These are phyloP conservation scores for Plebejus melissa DNA, from an alignment of 2,888 invertebrate genomes.

Conservation along the genomic window DNA sequence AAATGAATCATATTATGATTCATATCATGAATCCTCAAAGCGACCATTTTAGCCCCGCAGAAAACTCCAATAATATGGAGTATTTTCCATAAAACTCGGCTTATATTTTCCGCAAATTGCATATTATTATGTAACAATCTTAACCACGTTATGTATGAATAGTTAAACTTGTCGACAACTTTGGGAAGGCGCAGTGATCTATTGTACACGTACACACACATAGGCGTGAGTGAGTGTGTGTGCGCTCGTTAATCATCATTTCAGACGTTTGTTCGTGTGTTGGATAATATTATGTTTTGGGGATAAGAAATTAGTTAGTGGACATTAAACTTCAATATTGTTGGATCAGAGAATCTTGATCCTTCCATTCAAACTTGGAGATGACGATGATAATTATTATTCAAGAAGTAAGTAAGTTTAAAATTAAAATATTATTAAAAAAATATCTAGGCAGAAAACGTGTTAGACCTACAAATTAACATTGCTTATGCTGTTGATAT, in stretches of 20 bases:
- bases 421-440: too few species aligned
- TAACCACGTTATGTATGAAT: neutral
- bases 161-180: conserved; percentile 15
- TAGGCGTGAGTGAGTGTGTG: conserved; percentile 54
- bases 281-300: conserved; percentile 78
- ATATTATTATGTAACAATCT: neutral
- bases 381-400: neutral
- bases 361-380: conserved; percentile 29
- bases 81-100: too few species aligned
- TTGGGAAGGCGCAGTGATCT: conserved; percentile 50
- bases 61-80: neutral
- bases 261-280: conserved; percentile 77
- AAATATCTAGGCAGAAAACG: neutral
- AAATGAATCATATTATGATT: too few species aligned
- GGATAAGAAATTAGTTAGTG: conserved; percentile 81
- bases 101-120: neutral
- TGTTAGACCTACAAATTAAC: too few species aligned
- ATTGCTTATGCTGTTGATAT: neutral
- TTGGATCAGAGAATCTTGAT: conserved; percentile 45
- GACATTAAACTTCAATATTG: conserved; percentile 72
- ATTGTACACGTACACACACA: conserved; percentile 58
- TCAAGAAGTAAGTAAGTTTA: neutral
- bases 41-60: neutral
- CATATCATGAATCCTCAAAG: too few species aligned
- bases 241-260: conserved; percentile 79